Percentiles rank a stretch among this genome's conserved stretches.
Evolutionary conservation across 2,797 vertebrate species (phyloP).

Genomic region (Novumbra hubbsi): DNA sequence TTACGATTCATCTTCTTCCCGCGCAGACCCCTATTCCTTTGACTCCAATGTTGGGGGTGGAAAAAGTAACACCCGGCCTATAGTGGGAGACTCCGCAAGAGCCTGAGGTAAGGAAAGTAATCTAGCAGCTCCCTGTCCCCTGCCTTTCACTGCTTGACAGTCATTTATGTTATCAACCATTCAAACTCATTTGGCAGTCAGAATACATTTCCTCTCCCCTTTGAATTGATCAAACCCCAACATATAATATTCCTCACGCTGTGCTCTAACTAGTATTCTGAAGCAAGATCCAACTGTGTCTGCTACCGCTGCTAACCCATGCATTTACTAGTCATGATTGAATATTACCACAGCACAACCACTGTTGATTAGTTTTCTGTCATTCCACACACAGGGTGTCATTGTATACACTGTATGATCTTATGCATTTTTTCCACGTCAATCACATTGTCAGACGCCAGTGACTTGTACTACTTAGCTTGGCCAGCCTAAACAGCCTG

Average conservation of each 20-base stretch:
- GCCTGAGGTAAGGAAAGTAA: constrained; percentile 74
- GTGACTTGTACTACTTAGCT: neutral
- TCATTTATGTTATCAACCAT: constrained; percentile 75
- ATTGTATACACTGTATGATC: neutral
- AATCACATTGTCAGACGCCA: neutral
- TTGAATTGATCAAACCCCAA: constrained; percentile 4
- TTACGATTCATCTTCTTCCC: constrained; percentile 76
- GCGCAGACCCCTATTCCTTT: neutral
- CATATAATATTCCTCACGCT: constrained; percentile 13
- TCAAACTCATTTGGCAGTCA: constrained; percentile 69
- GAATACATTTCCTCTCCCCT: constrained; percentile 5
- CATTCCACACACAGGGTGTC: neutral
- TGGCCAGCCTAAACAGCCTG: too few species aligned
- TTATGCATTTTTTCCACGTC: neutral
- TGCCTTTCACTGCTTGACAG: constrained; percentile 70
- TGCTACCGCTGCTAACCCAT: neutral
- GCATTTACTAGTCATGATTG: neutral
- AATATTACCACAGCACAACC: neutral
- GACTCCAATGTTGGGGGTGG: neutral
- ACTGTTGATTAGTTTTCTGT: neutral
- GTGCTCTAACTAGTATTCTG: neutral
- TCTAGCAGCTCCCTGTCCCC: constrained; percentile 72
- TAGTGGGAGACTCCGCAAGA: neutral
- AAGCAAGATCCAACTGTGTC: neutral
- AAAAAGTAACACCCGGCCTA: neutral